Evolutionary conservation across 2,113 vertebrate species (phyloP).

Genomic region (Colossoma macropomum): DNA sequence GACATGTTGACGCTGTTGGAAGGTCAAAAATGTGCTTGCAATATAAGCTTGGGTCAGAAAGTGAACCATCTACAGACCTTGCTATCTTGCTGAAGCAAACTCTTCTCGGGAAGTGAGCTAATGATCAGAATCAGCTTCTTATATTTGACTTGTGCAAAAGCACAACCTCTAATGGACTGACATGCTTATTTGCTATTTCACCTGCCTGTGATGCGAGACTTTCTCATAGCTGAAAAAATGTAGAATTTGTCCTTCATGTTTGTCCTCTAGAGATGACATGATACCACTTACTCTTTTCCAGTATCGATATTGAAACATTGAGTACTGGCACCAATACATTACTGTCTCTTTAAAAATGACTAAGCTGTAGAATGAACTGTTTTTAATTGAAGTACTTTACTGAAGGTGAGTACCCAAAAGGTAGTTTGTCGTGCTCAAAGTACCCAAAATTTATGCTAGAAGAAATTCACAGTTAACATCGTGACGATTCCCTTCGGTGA

Average conservation of each 20-base stretch:
- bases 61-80: conserved; percentile 3
- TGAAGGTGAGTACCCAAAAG: too few relatives aligned
- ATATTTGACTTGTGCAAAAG: neutral
- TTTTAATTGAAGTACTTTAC: too few relatives aligned
- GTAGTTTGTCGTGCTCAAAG: too few relatives aligned
- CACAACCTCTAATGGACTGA: neutral
- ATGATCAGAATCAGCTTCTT: neutral
- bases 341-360: too few relatives aligned
- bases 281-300: too few relatives aligned
- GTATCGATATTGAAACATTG: too few relatives aligned
- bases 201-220: neutral
- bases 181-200: neutral
- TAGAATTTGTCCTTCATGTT: conserved; percentile 2
- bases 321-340: too few relatives aligned
- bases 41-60: conserved; percentile 11
- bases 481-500: neutral
- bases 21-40: conserved; percentile 20
- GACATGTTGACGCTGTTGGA: conserved; percentile 14
- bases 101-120: neutral
- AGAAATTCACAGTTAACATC: too few relatives aligned
- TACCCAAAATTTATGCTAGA: too few relatives aligned
- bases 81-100: neutral
- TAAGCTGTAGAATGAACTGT: too few relatives aligned
- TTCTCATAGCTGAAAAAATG: neutral
- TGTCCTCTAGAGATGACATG: neutral